Percentiles rank a stretch among this genome's conserved stretches.
These are phyloP conservation scores for Micoletzkya japonica DNA, from an alignment of 2,888 invertebrate species.

Conservation along the genomic window DNA sequence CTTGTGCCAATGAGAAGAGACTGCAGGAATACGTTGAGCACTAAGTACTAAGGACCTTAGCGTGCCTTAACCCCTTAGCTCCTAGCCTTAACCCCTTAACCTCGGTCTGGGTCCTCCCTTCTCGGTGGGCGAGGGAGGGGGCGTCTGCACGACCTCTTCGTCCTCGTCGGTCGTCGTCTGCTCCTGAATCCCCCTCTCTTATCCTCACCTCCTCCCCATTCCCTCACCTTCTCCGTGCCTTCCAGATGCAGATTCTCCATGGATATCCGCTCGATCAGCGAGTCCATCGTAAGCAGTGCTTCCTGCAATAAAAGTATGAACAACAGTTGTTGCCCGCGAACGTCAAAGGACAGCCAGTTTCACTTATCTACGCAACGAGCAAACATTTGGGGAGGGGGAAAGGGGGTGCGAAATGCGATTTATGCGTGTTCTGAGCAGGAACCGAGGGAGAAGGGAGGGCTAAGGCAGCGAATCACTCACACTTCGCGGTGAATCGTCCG, in stretches of 20 bases:
- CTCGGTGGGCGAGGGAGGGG: constrained; percentile 39
- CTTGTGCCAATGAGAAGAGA: constrained; percentile 54
- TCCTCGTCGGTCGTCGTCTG: neutral
- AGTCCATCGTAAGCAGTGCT: constrained; percentile 1
- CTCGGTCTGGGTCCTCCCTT: constrained; percentile 32
- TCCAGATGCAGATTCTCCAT: neutral
- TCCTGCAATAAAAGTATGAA: too few species aligned
- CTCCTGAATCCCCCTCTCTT: neutral
- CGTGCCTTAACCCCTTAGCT: neutral
- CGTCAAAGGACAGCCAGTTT: neutral
- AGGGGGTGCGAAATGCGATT: neutral
- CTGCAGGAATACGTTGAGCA: constrained; percentile 28
- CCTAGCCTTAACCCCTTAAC: constrained; percentile 27
- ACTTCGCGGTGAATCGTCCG: neutral
- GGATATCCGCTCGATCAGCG: constrained; percentile 1
- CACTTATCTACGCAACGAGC: neutral
- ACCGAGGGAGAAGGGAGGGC: neutral
- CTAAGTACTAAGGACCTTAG: neutral
- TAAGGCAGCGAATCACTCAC: neutral
- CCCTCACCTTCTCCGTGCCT: neutral
- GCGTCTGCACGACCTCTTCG: constrained; percentile 39
- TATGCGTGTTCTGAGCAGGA: neutral
- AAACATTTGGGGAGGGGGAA: neutral
- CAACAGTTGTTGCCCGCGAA: too few species aligned
- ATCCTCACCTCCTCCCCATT: neutral